Percentiles rank a stretch among this genome's conserved stretches.
Evolutionary conservation across 2,888 invertebrate species (phyloP).

Genomic region (Alviniconcha strummeri): DNA sequence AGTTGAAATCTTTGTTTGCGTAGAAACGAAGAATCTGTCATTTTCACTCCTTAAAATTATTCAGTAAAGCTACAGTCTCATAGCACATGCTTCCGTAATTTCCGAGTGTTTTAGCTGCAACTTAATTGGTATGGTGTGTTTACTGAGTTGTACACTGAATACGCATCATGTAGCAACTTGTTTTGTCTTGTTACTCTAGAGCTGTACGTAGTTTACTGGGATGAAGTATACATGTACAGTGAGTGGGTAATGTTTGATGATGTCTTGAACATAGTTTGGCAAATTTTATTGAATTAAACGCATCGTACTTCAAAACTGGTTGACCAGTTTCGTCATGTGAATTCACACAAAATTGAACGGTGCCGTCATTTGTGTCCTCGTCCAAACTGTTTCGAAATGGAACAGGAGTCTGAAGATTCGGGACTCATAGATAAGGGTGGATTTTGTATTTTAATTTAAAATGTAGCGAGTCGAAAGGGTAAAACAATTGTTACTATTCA

Average conservation of each 20-base stretch:
- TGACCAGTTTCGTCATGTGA: not conserved
- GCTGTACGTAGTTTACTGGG: too few species aligned
- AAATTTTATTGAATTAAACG: not conserved
- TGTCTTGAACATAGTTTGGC: not conserved
- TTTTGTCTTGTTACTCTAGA: not conserved
- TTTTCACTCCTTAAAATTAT: too few species aligned
- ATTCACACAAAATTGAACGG: not conserved
- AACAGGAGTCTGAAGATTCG: too few species aligned
- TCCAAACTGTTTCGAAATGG: not conserved
- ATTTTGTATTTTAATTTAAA: too few species aligned
- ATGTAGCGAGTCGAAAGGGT: too few species aligned
- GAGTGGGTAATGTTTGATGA: not conserved
- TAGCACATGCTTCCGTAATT: not conserved
- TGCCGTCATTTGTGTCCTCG: not conserved
- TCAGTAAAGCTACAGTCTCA: not conserved
- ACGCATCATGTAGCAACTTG: constrained; percentile 13
- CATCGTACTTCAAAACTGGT: not conserved
- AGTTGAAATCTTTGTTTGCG: constrained; percentile 21
- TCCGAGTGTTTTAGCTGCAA: not conserved
- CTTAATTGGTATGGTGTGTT: not conserved
- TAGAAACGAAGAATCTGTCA: constrained; percentile 3
- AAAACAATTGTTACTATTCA: too few species aligned
- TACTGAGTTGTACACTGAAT: not conserved
- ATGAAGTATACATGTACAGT: not conserved
- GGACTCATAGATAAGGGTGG: too few species aligned